Evolutionary conservation across 1,140 invertebrate genomes (phyloP), one percentile per base, ranked within the genome.

Genomic region (Hesperophylax magnus): DNA sequence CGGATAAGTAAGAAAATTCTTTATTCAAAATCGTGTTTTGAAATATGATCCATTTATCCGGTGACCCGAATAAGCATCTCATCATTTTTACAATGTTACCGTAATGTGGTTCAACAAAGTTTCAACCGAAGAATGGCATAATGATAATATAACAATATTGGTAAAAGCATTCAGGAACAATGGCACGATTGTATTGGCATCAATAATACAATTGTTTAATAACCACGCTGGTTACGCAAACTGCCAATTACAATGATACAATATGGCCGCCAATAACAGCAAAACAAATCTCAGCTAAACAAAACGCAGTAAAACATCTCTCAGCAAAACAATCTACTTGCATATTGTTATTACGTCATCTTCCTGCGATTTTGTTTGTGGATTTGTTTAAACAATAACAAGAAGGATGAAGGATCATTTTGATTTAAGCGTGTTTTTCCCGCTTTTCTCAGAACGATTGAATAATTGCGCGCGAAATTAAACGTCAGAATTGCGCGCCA

Each of bases 401-500:
- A 47, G 8, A 8, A 47, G 39, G 39, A 47, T 1, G 39, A 11
- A 14, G 39, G 39, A 47, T 11, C 9, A 47, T 47, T 47, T 11
- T 47, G 39, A 47, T 14, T 47, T 47, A 47, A 14, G 3, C 39
- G 11, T 47, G 39, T 47, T 47, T 34, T 47, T 47, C 39, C 39
- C 39, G 3, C 39, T 14, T 47, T 47, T 47, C 39, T 14, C 11
- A 8, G 39, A 47, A 47, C 56, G 56, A 58, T 22, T n/a, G 56
- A 58, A 58, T 58, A 58, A 11, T 58, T 58, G 56, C 56, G 56
- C 56, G 56, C n/a, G 56, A n/a, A 67, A 67, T 67, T 31, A 47
- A 67, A 67, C 63, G 63, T 67, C 63, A 67, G 34, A 67, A 67
- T 27, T 67, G 60, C 60, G 60, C 60, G 60, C 20, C 60, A 61